Percentiles rank a stretch among this genome's conserved stretches.
phyloP scores from a whole-genome alignment of 1,140 invertebrate genomes.

The Dreissena rostriformis region DNA sequence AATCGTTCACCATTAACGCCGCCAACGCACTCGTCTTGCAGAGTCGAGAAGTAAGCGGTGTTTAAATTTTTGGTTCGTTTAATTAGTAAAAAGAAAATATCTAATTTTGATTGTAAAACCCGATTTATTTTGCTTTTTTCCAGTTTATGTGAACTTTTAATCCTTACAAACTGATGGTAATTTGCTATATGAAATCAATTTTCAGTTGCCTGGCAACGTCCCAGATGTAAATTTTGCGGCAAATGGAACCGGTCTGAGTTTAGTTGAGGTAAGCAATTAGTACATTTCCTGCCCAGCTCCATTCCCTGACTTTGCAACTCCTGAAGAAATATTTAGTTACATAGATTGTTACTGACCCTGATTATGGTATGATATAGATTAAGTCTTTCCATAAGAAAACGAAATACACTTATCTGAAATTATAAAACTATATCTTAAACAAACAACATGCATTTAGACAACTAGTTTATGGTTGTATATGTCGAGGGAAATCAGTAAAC shows the following conservation, averaged over 20 bases:
- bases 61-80: no score
- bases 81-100: no score
- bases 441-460: no score
- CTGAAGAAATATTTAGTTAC: not conserved
- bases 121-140: not conserved
- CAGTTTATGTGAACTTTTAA: not conserved
- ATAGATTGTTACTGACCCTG: no score
- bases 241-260: constrained; percentile 38
- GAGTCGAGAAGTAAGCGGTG: constrained; percentile 61
- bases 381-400: no score
- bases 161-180: not conserved
- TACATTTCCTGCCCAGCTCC: not conserved
- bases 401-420: no score
- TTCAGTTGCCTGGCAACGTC: constrained; percentile 43
- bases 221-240: constrained; percentile 37
- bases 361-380: no score
- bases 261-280: constrained; percentile 34
- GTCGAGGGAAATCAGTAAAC: no score
- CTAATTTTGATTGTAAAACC: not conserved
- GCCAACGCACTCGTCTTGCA: constrained; percentile 62
- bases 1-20: constrained; percentile 51
- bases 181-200: not conserved
- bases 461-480: no score
- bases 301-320: not conserved
- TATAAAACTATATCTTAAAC: no score